Evolutionary conservation across 2,113 vertebrate genomes (phyloP), one percentile per base, ranked within the genome.

Genomic region (Burhinus oedicnemus): DNA sequence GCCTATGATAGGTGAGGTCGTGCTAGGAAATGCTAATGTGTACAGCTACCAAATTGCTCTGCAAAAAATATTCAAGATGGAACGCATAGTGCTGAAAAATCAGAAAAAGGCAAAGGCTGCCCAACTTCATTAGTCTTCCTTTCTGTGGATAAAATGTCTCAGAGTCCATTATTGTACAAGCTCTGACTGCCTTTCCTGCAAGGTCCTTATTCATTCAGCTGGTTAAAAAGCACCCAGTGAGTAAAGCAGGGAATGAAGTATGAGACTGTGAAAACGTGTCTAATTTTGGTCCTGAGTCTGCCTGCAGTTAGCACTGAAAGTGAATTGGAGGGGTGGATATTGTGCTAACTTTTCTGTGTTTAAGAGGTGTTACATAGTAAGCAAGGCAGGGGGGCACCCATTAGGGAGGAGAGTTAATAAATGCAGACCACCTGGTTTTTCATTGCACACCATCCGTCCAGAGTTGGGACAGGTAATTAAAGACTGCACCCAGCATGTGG

Each of bases 21-120:
- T 91, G 89, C 84, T 91, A 87, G 82, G 94, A 88, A 95, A 90
- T 68, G 62, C 62, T 94, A 91, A 95, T 85, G 51, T 40, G 76
- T 62, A n/a, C 87, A 93, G 91, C 87, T 71, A 32, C 55, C 55
- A 85, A 93, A 87, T 15, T 44, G 40, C 66, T 81, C 54, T 42
- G 87, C 40, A 87, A 66, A 93, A 71, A 87, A 26, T 38, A 60
- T 47, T 83, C 29, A 22, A 87, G 83, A 44, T 72, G 62, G 74
- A 88, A 94, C 76, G 64, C 58, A 12, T 7, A 38, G 47, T 23
- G 51, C 58, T 95, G 81, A 94, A 85, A 92, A 69, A 8, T 0
- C 25, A 22, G 32, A 15, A 49, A 65, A 72, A 82, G 54, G 5
- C 69, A 76, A 61, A 2, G 19, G 83, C 89, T 72, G 70, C 54